Base-by-base conservation (phyloP, 2,113 vertebrate species). In the Festucalex cinctus region DNA sequence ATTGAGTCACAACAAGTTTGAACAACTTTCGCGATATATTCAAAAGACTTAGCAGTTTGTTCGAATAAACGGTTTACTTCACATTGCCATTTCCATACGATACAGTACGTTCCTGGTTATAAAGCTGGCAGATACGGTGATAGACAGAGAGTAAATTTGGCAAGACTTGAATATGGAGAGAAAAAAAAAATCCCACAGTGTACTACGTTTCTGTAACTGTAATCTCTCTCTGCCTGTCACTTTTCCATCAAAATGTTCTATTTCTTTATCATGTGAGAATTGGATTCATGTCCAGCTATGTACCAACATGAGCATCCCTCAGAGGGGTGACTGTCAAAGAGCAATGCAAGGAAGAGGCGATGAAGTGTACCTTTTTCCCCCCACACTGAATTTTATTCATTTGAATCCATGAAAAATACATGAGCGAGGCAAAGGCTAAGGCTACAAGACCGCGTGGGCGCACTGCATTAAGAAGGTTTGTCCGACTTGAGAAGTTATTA, bases 361-460 rank as follows among this genome's bases (percentile, higher is more conserved):
- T 35, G 1, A 65, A 53, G 53, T 75, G 82, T 82, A n/a, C n/a
- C 87, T 81, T 74, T 86, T 83, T 83, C 69, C 53, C 68, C 68
- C 63, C 84, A 81, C 75, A 73, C 82, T 88, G 77, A 83, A 89
- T 88, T 91, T 87, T 62, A 17, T 86, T 86, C 75, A 88, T 83
- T 68, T 54, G 69, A 76, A 76, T 79, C 73, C 65, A 82, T 89
- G 72, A 89, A 91, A 89, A 83, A 85, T 84, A 86, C 68, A 89
- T 88, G 0, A 54, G 53, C 0, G 35, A 68, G 68, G 71, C 72
- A 43, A 22, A 70, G 77, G 61, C 71, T 58, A 36, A 63, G 74
- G 81, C 69, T 77, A 58, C 6, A 20, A 61, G 65, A 63, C 73
- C 74, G 71, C 58, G 67, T 56, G 65, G 75, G 63, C 53, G 53